Base-by-base conservation (phyloP, 2,797 vertebrate genomes). In the Brotula barbata region DNA sequence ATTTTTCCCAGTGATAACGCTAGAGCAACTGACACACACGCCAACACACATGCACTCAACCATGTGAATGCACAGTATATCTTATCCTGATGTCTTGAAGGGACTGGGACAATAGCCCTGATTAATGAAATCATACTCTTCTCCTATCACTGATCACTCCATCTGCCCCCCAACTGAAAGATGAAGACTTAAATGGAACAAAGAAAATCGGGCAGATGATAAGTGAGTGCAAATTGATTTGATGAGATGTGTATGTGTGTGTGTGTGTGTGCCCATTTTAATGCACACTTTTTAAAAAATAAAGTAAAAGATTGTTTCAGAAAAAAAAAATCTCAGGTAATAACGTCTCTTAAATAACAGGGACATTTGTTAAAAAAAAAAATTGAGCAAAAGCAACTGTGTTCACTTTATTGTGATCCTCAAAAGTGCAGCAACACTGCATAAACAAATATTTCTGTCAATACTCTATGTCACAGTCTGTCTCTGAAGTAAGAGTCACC, bases 111-210 rank as follows among this genome's bases (percentile, higher is more conserved):
- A 84, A 78, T 74, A 64, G 76, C 52, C 1, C 62, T 83, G 75
- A 86, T 85, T 79, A 62, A 67, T 72, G 43, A 68, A 67, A 74
- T 60, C 45, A 44, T 60, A 54, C 61, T 71, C 33, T 56, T 58
- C 63, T 41, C 53, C 34, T 14, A 7, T 64, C 69, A 47, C 44
- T 53, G 15, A 41, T 55, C 54, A 21, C 36, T 54, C 46, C 7
- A 14, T 58, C 41, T 45, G 49, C 42, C 15, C 56, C 20, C n/a
- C 71, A 66, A 37, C 40, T 5, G 45, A 34, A 20, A 9, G 34
- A 46, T 46, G 59, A 45, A 48, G 23, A 58, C 14, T n/a, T 33
- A 39, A 14, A n/a, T n/a, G 15, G 44, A 58, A 58, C 2, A 6
- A 58, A 57, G 54, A 70, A 22, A 60, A 61, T 63, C 54, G 21